Conservation (phyloP, 1,140 invertebrate genomes). For the Drosophila sechellia region DNA sequence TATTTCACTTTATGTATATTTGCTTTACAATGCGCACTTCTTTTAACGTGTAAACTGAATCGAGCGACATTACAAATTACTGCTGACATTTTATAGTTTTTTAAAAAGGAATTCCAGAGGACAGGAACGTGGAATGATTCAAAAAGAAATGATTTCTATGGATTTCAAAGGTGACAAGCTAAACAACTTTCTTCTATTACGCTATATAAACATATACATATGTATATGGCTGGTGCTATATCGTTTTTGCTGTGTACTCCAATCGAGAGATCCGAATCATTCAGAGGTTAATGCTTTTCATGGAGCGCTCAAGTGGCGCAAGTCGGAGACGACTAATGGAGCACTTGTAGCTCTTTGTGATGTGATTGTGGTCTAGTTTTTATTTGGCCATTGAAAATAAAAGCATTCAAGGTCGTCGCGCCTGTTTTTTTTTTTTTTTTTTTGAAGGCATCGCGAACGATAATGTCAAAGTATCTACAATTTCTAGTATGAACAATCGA, state of each 20-base stretch:
- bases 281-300: constrained; percentile 21
- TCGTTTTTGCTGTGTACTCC: constrained; percentile 10
- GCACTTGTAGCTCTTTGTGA: constrained; percentile 27
- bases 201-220: not conserved
- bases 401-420: constrained; percentile 31
- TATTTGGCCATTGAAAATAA: constrained; percentile 30
- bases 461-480: constrained; percentile 19
- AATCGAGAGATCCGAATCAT: not conserved
- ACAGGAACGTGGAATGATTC: too few relatives aligned
- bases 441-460: not conserved
- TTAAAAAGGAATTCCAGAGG: too few relatives aligned
- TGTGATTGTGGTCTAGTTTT: constrained; percentile 38
- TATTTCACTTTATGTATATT: not conserved
- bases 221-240: too few relatives aligned
- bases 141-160: not conserved
- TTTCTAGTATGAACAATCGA: not conserved
- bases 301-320: constrained; percentile 18
- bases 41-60: too few relatives aligned
- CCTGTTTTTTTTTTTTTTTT: constrained; percentile 7
- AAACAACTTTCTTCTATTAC: not conserved
- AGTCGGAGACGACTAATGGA: constrained; percentile 22
- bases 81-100: not conserved
- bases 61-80: not conserved
- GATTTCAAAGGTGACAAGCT: not conserved
- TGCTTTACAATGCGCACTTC: too few relatives aligned